phyloP scores from a whole-genome alignment of 2,888 invertebrate species.

The Dynastes maya region DNA sequence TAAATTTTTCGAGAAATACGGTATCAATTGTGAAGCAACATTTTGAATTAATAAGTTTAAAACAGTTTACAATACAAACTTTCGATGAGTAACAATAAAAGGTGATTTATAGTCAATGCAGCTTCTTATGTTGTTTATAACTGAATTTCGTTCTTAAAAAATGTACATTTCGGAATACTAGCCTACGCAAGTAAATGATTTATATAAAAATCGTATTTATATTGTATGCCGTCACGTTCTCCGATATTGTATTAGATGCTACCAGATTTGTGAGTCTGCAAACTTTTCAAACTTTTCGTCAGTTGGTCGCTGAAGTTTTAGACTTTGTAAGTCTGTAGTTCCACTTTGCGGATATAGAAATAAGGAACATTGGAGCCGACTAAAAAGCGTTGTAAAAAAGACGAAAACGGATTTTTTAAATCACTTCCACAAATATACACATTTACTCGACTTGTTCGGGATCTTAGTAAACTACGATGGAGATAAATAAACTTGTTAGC shows the following conservation, averaged over 20 bases:
- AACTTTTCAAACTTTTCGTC: slow-evolving; percentile 34
- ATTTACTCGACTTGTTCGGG: background rate
- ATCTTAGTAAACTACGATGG: background rate
- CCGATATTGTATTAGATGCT: slow-evolving; percentile 20
- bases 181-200: background rate
- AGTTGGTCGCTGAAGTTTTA: slow-evolving; percentile 28
- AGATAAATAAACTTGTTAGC: slow-evolving; percentile 1
- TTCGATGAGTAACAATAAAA: no score
- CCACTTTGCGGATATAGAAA: slow-evolving; percentile 32
- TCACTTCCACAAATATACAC: slow-evolving; percentile 4
- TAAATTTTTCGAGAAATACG: no score
- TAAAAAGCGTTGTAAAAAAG: slow-evolving; percentile 2
- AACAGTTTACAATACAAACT: no score
- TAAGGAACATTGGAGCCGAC: background rate
- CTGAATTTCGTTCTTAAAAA: background rate
- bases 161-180: background rate
- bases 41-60: no score
- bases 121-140: background rate
- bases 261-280: slow-evolving; percentile 30
- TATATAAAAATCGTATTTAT: background rate
- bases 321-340: slow-evolving; percentile 31
- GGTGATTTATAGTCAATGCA: no score
- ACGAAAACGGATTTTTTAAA: slow-evolving; percentile 23
- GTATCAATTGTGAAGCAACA: no score
- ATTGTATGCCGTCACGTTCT: slow-evolving; percentile 12